Evolutionary conservation across 2,113 vertebrate genomes (phyloP), one percentile per base, ranked within the genome.

Genomic region (Orthonyx spaldingii): DNA sequence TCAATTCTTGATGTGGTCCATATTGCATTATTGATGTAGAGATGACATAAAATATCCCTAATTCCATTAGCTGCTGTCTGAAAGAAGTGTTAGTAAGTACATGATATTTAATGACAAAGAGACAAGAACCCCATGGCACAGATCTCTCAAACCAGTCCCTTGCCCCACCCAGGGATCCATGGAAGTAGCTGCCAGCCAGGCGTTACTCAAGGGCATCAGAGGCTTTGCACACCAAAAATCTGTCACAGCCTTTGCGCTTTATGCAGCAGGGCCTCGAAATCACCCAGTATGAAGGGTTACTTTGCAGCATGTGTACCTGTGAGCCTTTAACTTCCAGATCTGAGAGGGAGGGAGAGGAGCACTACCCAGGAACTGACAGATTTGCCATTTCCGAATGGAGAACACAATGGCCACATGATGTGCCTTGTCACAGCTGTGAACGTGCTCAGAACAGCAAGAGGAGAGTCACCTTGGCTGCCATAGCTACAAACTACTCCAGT

Each of bases 21-120:
- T 59, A 85, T 49, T 97, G 91, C 88, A 97, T 97, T 97, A 97
- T 92, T 97, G 90, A 97, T 96, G 94, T 49, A 72, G 55, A 93
- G 92, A 96, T 95, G 71, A 88, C 79, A 97, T 90, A 95, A 89
- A 94, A 88, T 92, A 92, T 79, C 97, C 79, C 70, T 90, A 97
- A 95, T 95, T 74, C 94, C 94, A 97, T 96, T 96, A 97, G 82
- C 68, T 97, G 87, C 96, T 82, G 35, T 76, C 96, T 96, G 89
- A 97, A 96, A 88, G 47, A 93, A 89, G 95, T 28, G 41, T 80
- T 92, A 77, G 77, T 18, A 81, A 94, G 66, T 82, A 82, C 41
- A 49, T 11, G 37, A 46, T 79, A 81, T 55, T 89, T 90, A 95
- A 81, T 64, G 57, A 78, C 42, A 22, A 68, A 55, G 55, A 56